Conservation (phyloP, 2,113 vertebrate species). For the Naja naja region DNA sequence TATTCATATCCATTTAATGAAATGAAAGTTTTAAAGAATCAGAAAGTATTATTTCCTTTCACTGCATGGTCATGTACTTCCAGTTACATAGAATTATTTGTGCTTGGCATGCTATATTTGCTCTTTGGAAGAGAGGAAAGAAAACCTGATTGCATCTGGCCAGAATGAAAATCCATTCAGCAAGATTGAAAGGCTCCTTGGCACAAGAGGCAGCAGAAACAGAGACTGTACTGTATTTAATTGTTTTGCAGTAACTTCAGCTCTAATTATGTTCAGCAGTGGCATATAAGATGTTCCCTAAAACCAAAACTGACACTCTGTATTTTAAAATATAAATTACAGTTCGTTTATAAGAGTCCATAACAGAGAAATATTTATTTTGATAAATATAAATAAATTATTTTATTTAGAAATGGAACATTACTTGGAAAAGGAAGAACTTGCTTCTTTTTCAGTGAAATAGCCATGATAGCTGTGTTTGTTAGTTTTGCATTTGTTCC, state of each 20-base stretch:
- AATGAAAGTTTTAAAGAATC: slow-evolving; percentile 8
- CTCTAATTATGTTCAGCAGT: slow-evolving; percentile 6
- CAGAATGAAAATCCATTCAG: slow-evolving; percentile 19
- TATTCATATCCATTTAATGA: neutral
- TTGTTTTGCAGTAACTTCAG: slow-evolving; percentile 12
- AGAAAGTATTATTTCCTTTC: slow-evolving; percentile 1
- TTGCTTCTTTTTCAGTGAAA: neutral
- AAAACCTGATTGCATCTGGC: slow-evolving; percentile 19
- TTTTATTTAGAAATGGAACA: neutral
- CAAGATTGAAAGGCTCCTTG: neutral
- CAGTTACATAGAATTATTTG: neutral
- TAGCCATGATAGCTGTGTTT: neutral
- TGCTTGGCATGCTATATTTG: slow-evolving; percentile 1
- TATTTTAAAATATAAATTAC: neutral
- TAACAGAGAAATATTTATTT: neutral
- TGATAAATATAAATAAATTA: neutral
- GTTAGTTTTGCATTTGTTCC: neutral
- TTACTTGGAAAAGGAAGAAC: neutral
- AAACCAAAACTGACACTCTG: slow-evolving; percentile 2
- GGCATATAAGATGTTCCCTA: slow-evolving; percentile 6
- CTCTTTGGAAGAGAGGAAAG: neutral
- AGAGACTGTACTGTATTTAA: neutral
- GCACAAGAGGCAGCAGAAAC: neutral
- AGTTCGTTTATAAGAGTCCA: neutral
- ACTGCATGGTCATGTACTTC: neutral